Conservation (phyloP, 2,113 vertebrate genomes). For the Channa argus region DNA sequence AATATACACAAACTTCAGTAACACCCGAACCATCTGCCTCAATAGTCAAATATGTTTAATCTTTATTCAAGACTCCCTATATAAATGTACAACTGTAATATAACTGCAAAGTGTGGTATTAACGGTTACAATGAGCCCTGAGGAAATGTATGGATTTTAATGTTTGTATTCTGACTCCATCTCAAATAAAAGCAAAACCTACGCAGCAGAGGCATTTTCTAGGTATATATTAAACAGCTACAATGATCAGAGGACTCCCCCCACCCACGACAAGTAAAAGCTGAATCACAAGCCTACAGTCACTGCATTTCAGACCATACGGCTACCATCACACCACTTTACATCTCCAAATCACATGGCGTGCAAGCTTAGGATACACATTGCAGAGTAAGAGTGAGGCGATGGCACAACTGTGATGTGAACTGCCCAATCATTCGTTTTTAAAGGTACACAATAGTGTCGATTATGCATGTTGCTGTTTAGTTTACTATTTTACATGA, state of each 20-base stretch:
- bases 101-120: constrained; percentile 60
- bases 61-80: constrained; percentile 57
- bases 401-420: constrained; percentile 21
- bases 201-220: constrained; percentile 53
- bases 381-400: constrained; percentile 33
- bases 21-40: constrained; percentile 34
- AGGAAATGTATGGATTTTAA: constrained; percentile 68
- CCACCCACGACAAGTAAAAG: constrained; percentile 66
- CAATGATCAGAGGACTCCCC: constrained; percentile 49
- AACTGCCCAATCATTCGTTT: constrained; percentile 18
- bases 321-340: constrained; percentile 67
- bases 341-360: constrained; percentile 69
- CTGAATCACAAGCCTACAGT: constrained; percentile 70
- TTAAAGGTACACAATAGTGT: constrained; percentile 44
- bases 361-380: constrained; percentile 58
- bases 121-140: constrained; percentile 71
- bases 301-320: constrained; percentile 68
- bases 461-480: constrained; percentile 32
- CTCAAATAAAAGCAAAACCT: constrained; percentile 57
- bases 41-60: constrained; percentile 40
- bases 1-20: constrained; percentile 56
- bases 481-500: constrained; percentile 64
- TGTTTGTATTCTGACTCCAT: constrained; percentile 30
- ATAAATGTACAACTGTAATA: constrained; percentile 61
- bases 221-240: constrained; percentile 63